A percentile compares a stretch with the other conserved stretches of the same genome.
Conservation (phyloP, 2,113 vertebrate species). For the Dasyornis broadbenti region DNA sequence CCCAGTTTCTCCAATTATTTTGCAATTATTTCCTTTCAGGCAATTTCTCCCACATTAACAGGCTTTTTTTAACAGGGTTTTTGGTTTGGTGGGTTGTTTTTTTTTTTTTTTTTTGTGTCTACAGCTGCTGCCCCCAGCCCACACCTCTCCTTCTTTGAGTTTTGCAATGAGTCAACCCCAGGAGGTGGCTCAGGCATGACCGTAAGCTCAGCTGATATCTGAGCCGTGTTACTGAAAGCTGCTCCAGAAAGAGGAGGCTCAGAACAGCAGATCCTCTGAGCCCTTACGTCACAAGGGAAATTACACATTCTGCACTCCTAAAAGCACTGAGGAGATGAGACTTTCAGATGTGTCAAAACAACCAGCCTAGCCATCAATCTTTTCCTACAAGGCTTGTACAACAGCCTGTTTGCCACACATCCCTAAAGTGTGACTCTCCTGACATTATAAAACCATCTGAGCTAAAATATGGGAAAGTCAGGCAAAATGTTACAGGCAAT, state of each 20-base stretch:
- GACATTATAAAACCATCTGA: neutral
- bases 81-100: too few species aligned
- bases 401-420: rapidly evolving
- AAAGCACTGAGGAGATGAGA: neutral
- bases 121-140: neutral
- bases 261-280: neutral
- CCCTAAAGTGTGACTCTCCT: neutral
- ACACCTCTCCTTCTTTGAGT: neutral
- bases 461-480: neutral
- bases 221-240: neutral
- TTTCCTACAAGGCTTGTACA: neutral
- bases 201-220: neutral
- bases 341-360: conserved; percentile 12
- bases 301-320: neutral
- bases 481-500: neutral
- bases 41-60: neutral
- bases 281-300: neutral
- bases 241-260: neutral
- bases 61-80: too few species aligned
- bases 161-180: neutral
- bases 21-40: neutral
- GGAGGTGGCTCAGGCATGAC: neutral
- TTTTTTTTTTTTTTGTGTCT: neutral
- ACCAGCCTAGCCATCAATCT: neutral
- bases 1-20: neutral